These are phyloP conservation scores for Trichonephila clavata DNA, from an alignment of 1,140 invertebrate species.

Conservation along the genomic window DNA sequence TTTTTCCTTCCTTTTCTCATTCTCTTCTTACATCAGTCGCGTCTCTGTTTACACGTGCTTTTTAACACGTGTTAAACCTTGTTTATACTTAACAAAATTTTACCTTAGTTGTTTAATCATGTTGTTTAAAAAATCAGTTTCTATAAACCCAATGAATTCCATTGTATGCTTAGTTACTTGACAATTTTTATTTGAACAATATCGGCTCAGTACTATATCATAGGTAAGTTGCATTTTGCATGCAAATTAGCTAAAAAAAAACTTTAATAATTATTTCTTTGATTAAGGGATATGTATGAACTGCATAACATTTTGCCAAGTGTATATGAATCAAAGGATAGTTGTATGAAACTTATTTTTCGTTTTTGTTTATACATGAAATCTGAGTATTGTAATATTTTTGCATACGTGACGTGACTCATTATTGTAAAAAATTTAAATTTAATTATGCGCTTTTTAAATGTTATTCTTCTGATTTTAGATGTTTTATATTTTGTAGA, in stretches of 20 bases:
- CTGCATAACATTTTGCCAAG: no score
- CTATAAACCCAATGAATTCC: background rate
- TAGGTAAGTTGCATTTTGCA: background rate
- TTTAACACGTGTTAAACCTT: constrained; percentile 29
- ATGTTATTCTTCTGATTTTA: no score
- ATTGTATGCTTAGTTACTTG: background rate
- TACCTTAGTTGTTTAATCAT: background rate
- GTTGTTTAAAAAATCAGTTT: background rate
- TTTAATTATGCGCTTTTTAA: no score
- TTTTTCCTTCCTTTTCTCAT: background rate
- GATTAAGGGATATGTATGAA: no score
- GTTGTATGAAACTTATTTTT: no score
- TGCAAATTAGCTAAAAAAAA: background rate
- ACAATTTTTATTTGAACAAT: constrained; percentile 7
- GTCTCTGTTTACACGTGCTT: constrained; percentile 52
- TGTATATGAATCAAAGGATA: no score
- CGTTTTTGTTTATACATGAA: no score
- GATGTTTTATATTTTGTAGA: no score
- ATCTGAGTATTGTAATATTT: no score
- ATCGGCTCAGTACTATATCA: background rate
- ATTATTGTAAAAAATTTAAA: no score
- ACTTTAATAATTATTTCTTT: background rate
- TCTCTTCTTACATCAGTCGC: constrained; percentile 1
- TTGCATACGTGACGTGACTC: no score
- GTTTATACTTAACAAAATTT: constrained; percentile 22